phyloP scores from a whole-genome alignment of 1,140 invertebrate species.

The Formica selysi region DNA sequence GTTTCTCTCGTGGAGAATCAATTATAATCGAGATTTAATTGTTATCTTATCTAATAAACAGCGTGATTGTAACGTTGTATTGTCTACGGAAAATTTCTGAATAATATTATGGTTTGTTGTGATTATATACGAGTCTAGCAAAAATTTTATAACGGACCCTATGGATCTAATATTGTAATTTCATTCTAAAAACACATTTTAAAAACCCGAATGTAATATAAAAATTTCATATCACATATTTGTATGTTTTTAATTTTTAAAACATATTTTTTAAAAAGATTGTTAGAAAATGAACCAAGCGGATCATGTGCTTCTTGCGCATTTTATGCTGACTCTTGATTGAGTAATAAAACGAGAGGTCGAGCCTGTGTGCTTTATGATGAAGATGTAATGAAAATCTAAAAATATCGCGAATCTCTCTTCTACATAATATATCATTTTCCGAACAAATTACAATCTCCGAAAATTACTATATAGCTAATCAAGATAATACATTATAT shows the following conservation, averaged over 20 bases:
- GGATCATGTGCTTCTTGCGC: background rate
- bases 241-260: background rate
- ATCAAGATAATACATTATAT: slow-evolving; percentile 17
- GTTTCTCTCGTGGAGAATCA: background rate
- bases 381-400: slow-evolving; percentile 28
- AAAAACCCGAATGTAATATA: background rate
- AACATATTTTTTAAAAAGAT: background rate
- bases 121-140: background rate
- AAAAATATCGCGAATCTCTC: slow-evolving; percentile 36
- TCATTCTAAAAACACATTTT: background rate
- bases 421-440: slow-evolving; percentile 15
- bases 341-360: slow-evolving; percentile 7
- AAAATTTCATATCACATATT: background rate
- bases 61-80: background rate
- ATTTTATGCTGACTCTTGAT: background rate
- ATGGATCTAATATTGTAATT: background rate
- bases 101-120: background rate
- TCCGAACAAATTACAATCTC: slow-evolving; percentile 42
- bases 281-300: background rate
- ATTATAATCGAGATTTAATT: slow-evolving; percentile 12
- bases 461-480: background rate
- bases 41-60: slow-evolving; percentile 31
- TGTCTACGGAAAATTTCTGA: background rate
- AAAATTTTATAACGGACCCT: background rate
- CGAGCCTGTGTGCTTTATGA: background rate